phyloP scores from a whole-genome alignment of 2,888 invertebrate genomes.

The Eristalis pertinax region DNA sequence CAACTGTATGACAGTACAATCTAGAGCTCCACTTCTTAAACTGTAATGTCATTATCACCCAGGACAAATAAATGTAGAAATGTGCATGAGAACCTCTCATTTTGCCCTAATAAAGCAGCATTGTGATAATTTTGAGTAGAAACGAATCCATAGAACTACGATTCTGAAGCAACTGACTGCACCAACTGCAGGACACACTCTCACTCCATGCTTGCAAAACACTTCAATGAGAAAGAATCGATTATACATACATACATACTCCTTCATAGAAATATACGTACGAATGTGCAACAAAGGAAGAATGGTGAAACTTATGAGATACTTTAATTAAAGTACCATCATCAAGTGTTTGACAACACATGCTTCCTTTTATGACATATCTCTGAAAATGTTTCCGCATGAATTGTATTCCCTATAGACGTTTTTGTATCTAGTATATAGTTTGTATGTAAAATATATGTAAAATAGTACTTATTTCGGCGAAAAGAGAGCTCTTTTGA shows the following conservation, averaged over 20 bases:
- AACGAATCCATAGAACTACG: slow-evolving; percentile 34
- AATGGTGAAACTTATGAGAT: slow-evolving; percentile 61
- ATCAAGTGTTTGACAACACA: slow-evolving; percentile 70
- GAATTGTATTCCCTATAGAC: slow-evolving; percentile 24
- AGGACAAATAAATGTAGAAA: slow-evolving; percentile 50
- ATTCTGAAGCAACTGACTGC: slow-evolving; percentile 39
- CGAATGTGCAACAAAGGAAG: neutral
- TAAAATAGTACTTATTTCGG: too few relatives aligned
- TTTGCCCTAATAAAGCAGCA: slow-evolving; percentile 56
- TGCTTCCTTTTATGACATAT: slow-evolving; percentile 71
- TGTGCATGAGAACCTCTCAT: slow-evolving; percentile 44
- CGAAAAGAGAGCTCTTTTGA: too few relatives aligned
- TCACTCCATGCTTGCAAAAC: slow-evolving; percentile 20
- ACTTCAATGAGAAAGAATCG: neutral
- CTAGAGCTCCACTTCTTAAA: slow-evolving; percentile 47
- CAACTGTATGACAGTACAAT: slow-evolving; percentile 30
- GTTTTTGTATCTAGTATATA: too few relatives aligned
- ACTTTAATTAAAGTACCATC: slow-evolving; percentile 72
- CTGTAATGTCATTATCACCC: slow-evolving; percentile 62
- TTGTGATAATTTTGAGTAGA: slow-evolving; percentile 46
- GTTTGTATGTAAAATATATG: too few relatives aligned
- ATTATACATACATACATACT: neutral
- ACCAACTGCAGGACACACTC: slow-evolving; percentile 41
- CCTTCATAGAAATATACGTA: neutral
- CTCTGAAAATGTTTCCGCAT: slow-evolving; percentile 68